Evolutionary conservation across 2,797 vertebrate genomes (phyloP).

Genomic region (Characodon lateralis): DNA sequence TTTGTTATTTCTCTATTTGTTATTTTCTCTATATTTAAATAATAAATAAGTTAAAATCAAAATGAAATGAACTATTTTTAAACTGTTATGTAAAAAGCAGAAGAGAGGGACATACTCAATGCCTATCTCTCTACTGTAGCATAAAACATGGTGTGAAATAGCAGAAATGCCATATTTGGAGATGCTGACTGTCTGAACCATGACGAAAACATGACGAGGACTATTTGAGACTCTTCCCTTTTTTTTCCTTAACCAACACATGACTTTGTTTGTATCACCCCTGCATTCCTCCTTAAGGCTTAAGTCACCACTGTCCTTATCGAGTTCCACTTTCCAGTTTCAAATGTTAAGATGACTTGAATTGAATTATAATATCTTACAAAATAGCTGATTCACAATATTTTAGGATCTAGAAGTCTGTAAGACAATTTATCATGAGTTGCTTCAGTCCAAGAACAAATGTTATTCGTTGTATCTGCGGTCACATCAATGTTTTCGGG

Average conservation of each 20-base stretch:
- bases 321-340: conserved; percentile 67
- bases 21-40: too few species aligned
- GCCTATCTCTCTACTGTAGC: background rate
- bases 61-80: background rate
- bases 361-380: background rate
- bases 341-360: conserved; percentile 31
- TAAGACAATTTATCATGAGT: background rate
- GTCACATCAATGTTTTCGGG: conserved; percentile 13
- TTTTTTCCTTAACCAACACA: conserved; percentile 28
- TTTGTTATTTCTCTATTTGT: background rate
- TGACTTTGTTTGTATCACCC: conserved; percentile 44
- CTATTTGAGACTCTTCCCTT: conserved; percentile 34
- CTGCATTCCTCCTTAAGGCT: conserved; percentile 41
- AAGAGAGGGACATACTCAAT: background rate
- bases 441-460: conserved; percentile 1
- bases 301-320: conserved; percentile 67
- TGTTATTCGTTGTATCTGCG: background rate
- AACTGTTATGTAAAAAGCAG: background rate
- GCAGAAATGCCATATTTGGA: conserved; percentile 30
- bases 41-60: background rate
- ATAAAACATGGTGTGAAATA: conserved; percentile 15
- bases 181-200: conserved; percentile 24
- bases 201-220: conserved; percentile 48
- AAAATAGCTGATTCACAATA: background rate
- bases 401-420: background rate